A percentile compares a stretch with the other conserved stretches of the same genome.
These are phyloP conservation scores for Lonchura striata DNA, from an alignment of 2,113 vertebrate genomes.

Conservation along the genomic window DNA sequence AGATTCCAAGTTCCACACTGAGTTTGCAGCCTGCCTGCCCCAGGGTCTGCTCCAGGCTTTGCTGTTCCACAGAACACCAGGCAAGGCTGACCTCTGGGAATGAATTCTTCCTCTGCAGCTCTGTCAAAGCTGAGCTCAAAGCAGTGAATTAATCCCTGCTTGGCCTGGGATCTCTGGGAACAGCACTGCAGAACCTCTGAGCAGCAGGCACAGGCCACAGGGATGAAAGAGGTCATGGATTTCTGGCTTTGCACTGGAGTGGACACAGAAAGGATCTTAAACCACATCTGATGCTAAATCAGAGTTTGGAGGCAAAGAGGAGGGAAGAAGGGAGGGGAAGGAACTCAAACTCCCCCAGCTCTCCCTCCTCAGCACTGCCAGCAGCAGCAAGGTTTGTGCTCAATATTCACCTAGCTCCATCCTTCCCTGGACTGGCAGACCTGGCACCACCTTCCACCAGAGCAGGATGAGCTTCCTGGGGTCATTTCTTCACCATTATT, in stretches of 20 bases:
- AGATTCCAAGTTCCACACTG: fast-evolving
- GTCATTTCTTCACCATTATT: fast-evolving
- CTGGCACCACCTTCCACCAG: not conserved
- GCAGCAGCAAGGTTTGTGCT: too few species aligned
- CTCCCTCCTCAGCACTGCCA: too few species aligned
- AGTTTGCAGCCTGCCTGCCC: not conserved
- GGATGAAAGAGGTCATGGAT: fast-evolving
- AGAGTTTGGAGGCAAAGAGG: not conserved
- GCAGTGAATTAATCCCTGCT: not conserved
- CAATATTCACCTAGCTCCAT: fast-evolving
- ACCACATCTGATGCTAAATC: not conserved
- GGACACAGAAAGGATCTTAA: not conserved
- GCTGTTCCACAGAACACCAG: not conserved
- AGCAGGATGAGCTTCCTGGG: not conserved
- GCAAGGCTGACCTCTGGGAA: not conserved
- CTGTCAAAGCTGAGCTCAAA: not conserved
- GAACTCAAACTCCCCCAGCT: not conserved
- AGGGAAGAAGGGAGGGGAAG: not conserved
- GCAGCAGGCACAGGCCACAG: not conserved
- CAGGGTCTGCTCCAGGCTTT: not conserved
- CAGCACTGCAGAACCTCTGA: not conserved
- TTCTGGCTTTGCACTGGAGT: not conserved
- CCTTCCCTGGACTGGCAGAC: not conserved
- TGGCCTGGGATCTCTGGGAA: not conserved
- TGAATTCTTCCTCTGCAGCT: not conserved